Evolutionary conservation across 2,113 vertebrate genomes (phyloP).

Genomic region (Atractosteus spatula): DNA sequence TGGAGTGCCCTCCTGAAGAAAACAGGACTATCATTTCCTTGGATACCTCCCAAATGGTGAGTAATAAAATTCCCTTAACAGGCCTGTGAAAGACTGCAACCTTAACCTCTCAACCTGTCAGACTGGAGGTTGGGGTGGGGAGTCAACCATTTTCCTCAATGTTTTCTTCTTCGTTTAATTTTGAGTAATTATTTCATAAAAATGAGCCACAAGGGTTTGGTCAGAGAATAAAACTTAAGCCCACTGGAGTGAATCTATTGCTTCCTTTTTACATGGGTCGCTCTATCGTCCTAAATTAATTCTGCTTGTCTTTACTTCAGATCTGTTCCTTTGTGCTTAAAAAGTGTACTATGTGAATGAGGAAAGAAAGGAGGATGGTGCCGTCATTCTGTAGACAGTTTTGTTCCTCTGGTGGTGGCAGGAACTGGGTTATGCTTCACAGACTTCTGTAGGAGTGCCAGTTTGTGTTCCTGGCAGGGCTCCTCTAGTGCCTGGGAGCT

Average conservation of each 20-base stretch:
- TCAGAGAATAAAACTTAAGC: not conserved
- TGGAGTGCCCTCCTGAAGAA: constrained; percentile 92
- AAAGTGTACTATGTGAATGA: no score
- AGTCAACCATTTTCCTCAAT: not conserved
- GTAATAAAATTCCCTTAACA: constrained; percentile 26
- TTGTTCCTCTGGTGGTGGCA: no score
- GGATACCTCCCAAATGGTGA: constrained; percentile 98
- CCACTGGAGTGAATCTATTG: no score
- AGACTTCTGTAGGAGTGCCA: not conserved
- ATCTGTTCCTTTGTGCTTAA: no score
- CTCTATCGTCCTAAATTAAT: no score
- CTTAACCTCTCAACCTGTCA: not conserved
- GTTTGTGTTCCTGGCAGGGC: not conserved
- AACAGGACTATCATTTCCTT: constrained; percentile 88
- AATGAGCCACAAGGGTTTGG: not conserved
- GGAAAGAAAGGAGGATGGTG: no score
- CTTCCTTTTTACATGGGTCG: no score
- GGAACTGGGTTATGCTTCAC: not conserved
- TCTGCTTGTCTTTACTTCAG: no score
- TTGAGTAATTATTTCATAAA: not conserved
- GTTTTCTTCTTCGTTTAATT: not conserved
- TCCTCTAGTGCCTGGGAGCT: not conserved
- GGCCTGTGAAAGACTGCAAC: not conserved
- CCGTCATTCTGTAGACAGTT: no score
- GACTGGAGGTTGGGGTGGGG: not conserved